Conservation (phyloP, 1,140 invertebrate genomes). For the Trigoniulus corallinus region DNA sequence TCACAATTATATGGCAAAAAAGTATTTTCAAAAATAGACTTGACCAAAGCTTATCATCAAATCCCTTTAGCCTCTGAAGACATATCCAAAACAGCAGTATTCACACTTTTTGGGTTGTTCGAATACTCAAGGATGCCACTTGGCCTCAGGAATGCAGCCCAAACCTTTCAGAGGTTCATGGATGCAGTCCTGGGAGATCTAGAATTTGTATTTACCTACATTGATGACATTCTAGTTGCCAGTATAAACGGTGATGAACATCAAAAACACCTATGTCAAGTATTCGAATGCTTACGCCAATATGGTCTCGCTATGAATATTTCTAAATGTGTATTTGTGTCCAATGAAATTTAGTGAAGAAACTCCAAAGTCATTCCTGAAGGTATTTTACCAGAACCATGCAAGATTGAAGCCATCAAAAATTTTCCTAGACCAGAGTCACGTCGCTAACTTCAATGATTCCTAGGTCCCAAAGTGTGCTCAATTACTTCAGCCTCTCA, state of each 20-base stretch:
- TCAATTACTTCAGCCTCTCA: too few species aligned
- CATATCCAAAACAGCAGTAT: slow-evolving; percentile 16
- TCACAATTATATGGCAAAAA: slow-evolving; percentile 1
- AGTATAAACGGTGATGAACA: background rate
- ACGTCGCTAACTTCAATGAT: too few species aligned
- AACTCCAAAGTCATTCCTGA: background rate
- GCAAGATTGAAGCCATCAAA: background rate
- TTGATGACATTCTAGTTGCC: too few species aligned
- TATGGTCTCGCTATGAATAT: background rate
- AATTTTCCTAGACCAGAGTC: too few species aligned
- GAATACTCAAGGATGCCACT: too few species aligned
- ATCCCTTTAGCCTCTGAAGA: too few species aligned
- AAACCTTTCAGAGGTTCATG: slow-evolving; percentile 4
- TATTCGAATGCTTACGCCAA: too few species aligned
- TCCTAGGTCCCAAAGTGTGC: too few species aligned
- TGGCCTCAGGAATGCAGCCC: too few species aligned
- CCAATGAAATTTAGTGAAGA: background rate
- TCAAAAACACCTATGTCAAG: background rate
- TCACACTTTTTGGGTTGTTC: too few species aligned
- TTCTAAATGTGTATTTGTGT: background rate
- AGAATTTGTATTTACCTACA: too few species aligned
- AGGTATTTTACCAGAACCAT: background rate
- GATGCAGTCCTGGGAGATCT: background rate
- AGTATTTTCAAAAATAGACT: slow-evolving; percentile 12
- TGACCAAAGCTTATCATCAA: slow-evolving; percentile 14